phyloP scores from a whole-genome alignment of 1,140 invertebrate species.

The Helicoverpa zea region DNA sequence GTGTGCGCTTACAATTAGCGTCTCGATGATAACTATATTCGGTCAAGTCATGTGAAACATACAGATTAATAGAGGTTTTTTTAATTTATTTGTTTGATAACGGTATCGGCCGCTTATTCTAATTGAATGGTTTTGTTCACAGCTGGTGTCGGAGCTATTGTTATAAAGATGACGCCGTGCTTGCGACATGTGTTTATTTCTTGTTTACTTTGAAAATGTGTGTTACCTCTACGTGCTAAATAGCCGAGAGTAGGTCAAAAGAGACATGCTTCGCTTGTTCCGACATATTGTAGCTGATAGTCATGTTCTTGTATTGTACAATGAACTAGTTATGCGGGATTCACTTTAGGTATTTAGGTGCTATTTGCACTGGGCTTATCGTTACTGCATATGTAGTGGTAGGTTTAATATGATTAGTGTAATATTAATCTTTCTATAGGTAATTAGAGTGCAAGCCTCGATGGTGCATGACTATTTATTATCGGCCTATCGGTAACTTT shows the following conservation, averaged over 20 bases:
- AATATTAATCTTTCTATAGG: too few relatives aligned
- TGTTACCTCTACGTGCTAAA: constrained; percentile 11
- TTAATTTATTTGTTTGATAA: constrained; percentile 72
- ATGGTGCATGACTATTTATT: too few relatives aligned
- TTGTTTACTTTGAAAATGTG: constrained; percentile 42
- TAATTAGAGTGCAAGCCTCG: too few relatives aligned
- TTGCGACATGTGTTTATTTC: constrained; percentile 1
- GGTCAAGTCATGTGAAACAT: constrained; percentile 65
- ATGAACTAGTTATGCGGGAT: not conserved
- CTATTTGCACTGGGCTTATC: too few relatives aligned
- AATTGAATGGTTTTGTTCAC: constrained; percentile 45
- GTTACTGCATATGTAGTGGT: too few relatives aligned
- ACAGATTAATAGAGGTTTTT: constrained; percentile 59
- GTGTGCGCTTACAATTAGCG: constrained; percentile 78
- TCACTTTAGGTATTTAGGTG: too few relatives aligned
- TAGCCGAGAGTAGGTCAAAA: constrained; percentile 43
- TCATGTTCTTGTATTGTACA: not conserved
- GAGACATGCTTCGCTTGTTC: not conserved
- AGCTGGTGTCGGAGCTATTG: not conserved
- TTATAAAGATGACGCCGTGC: constrained; percentile 19
- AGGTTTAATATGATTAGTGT: too few relatives aligned
- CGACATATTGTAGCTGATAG: not conserved
- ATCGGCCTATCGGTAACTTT: too few relatives aligned
- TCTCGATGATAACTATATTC: constrained; percentile 73
- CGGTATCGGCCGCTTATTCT: constrained; percentile 62